A percentile compares a stretch with the other conserved stretches of the same genome.
Conservation (phyloP, 2,888 invertebrate genomes). For the Pinctada fucata region DNA sequence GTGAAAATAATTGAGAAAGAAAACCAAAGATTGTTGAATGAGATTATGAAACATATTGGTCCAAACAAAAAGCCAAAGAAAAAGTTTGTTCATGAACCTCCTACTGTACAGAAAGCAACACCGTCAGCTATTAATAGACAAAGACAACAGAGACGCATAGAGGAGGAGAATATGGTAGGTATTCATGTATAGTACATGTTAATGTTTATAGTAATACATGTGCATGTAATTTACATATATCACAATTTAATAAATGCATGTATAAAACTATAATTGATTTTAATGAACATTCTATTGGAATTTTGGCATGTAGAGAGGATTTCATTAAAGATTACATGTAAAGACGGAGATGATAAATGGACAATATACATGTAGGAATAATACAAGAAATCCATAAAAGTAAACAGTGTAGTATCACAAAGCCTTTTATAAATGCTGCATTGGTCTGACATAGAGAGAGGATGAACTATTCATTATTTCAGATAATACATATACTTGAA, state of each 20-base stretch:
- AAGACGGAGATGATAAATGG: no score
- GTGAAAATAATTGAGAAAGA: conserved; percentile 70
- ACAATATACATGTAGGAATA: no score
- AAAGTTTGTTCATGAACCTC: conserved; percentile 27
- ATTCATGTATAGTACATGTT: background rate
- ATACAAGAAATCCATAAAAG: no score
- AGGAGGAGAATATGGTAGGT: conserved; percentile 79
- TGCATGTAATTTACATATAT: no score
- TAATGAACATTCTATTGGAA: no score
- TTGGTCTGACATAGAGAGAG: no score
- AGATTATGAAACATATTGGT: conserved; percentile 62
- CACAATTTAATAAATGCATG: background rate
- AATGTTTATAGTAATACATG: background rate
- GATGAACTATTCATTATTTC: no score
- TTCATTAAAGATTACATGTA: no score
- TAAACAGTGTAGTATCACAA: no score
- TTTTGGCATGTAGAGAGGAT: no score
- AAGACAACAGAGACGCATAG: conserved; percentile 78
- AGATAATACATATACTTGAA: no score
- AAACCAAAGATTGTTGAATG: conserved; percentile 70
- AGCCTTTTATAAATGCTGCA: no score
- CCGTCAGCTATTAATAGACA: conserved; percentile 79
- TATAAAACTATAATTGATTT: background rate
- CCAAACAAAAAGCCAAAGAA: conserved; percentile 42
- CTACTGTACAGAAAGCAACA: conserved; percentile 56